These are phyloP conservation scores for Galaxias olidus DNA, from an alignment of 2,797 vertebrate species.

Conservation along the genomic window DNA sequence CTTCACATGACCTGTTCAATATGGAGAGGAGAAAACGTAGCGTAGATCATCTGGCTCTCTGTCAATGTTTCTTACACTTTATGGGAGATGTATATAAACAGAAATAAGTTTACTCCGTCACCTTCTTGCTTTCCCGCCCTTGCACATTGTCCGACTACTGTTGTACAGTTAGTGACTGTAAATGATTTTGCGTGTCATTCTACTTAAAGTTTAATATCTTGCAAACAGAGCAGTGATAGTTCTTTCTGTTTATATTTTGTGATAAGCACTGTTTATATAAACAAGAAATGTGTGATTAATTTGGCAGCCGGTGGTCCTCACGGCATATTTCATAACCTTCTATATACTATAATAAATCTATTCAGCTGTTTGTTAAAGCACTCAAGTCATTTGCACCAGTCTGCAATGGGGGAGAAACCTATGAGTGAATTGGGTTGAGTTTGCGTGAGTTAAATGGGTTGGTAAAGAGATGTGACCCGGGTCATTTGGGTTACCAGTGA, in stretches of 20 bases:
- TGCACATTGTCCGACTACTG: slow-evolving; percentile 70
- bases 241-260: slow-evolving; percentile 79
- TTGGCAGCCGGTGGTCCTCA: slow-evolving; percentile 67
- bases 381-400: slow-evolving; percentile 64
- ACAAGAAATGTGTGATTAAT: slow-evolving; percentile 69
- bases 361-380: slow-evolving; percentile 80
- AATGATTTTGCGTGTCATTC: slow-evolving; percentile 83
- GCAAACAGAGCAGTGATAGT: slow-evolving; percentile 76
- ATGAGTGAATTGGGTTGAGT: too few relatives aligned
- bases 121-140: slow-evolving; percentile 69
- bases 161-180: slow-evolving; percentile 90
- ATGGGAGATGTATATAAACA: slow-evolving; percentile 71
- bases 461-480: too few relatives aligned
- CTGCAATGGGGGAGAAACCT: not conserved
- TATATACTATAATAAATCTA: slow-evolving; percentile 76
- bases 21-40: slow-evolving; percentile 56
- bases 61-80: slow-evolving; percentile 64
- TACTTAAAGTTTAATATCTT: slow-evolving; percentile 79
- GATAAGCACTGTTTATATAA: slow-evolving; percentile 76
- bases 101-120: slow-evolving; percentile 59
- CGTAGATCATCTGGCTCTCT: slow-evolving; percentile 48
- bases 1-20: slow-evolving; percentile 63
- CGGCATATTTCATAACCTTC: slow-evolving; percentile 73
- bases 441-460: too few relatives aligned
- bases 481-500: too few relatives aligned